Evolutionary conservation across 2,113 vertebrate species (phyloP).

Genomic region (Eptesicus fuscus): DNA sequence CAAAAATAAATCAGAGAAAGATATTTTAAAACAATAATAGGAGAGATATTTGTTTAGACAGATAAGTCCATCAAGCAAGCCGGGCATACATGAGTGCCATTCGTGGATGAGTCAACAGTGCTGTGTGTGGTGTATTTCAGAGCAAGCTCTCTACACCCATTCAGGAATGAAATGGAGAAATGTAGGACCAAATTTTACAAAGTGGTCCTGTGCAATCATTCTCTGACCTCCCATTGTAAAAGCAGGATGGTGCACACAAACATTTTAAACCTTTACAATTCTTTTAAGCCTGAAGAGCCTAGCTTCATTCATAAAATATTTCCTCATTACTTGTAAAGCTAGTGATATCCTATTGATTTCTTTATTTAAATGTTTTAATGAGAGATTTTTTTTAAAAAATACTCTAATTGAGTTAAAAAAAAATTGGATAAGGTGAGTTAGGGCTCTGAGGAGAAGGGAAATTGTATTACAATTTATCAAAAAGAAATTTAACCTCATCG

Average conservation of each 20-base stretch:
- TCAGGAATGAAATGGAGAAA: not conserved
- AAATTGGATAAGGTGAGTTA: not conserved
- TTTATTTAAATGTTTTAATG: not conserved
- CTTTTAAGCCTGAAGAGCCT: not conserved
- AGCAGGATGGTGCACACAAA: not conserved
- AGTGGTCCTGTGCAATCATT: not conserved
- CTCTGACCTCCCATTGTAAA: not conserved
- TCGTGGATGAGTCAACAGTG: not conserved
- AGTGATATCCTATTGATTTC: not conserved
- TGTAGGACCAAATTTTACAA: not conserved
- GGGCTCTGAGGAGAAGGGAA: not conserved
- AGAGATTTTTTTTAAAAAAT: not conserved
- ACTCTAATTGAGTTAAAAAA: too few relatives aligned
- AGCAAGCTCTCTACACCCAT: not conserved
- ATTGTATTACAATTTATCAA: conserved; percentile 23
- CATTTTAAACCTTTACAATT: not conserved
- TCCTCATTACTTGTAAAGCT: conserved; percentile 25
- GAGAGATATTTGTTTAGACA: not conserved
- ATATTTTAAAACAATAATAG: conserved; percentile 4
- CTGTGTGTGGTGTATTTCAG: not conserved
- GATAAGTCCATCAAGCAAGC: not conserved
- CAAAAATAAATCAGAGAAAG: conserved; percentile 17
- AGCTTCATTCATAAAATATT: not conserved
- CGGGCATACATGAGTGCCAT: not conserved
- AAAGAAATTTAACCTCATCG: not conserved